Percentiles rank a stretch among this genome's conserved stretches.
Conservation (phyloP, 2,797 vertebrate species). For the Astyanax mexicanus region DNA sequence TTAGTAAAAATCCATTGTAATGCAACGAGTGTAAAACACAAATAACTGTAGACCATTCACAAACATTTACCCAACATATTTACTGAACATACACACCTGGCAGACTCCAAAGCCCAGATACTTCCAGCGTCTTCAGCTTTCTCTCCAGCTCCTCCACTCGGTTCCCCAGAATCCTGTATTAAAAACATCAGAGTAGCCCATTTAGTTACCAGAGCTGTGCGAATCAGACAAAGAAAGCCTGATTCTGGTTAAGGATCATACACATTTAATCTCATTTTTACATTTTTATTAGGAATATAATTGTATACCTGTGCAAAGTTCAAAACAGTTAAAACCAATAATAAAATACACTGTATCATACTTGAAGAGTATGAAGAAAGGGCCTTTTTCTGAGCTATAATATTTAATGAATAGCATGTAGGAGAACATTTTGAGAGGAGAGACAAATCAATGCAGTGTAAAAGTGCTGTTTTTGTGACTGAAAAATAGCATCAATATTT, state of each 20-base stretch:
- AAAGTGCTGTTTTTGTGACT: no score
- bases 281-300: no score
- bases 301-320: no score
- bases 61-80: neutral
- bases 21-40: neutral
- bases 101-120: slow-evolving; percentile 96
- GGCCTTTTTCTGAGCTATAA: no score
- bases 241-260: neutral
- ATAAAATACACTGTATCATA: no score
- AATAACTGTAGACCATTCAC: neutral
- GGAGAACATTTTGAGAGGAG: no score
- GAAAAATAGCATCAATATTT: no score
- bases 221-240: neutral
- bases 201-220: neutral
- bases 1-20: neutral
- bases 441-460: no score
- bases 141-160: slow-evolving; percentile 95
- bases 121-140: slow-evolving; percentile 95
- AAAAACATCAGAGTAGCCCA: neutral
- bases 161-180: slow-evolving; percentile 91
- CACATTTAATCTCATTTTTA: no score
- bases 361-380: no score
- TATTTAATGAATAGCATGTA: no score
- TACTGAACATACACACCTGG: slow-evolving; percentile 82
- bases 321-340: no score